Base-by-base conservation (phyloP, 2,113 vertebrate species). In the Melanostigma gelatinosum region DNA sequence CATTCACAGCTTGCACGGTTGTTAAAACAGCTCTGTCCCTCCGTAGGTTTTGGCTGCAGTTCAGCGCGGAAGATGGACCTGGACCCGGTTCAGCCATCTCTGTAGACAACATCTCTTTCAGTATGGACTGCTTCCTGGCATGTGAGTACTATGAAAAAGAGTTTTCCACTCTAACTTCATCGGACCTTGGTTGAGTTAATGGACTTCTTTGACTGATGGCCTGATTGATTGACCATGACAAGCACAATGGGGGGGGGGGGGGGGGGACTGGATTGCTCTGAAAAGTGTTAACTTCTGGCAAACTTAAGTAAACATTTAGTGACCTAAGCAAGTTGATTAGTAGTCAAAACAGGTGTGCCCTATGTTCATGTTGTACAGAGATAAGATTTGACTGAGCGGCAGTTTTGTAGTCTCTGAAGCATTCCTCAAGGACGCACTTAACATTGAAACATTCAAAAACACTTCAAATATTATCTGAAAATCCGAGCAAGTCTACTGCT, bases 31-130 rank as follows among this genome's bases (percentile, higher is more conserved):
- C 18, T 89, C 27, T 82, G 0, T 87, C 72, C 46, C 75, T 79
- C 78, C 65, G n/a, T 94, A 99, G 98, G 96, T 99, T 99, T 94
- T 97, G 97, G 96, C 95, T 99, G 86, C 96, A 97, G 93, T 97
- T 99, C 90, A 94, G 93, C 0, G 90, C 94, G 0, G 96, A 96
- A 55, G 97, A 96, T 93, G 96, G 94, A 70, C 95, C 91, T 91
- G 96, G 96, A 84, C 94, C 96, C 22, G 93, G 95, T 87, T 96
- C 96, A 79, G 80, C 95, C 18, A 92, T 97, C 90, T 97, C 96
- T 72, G 95, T 99, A 76, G 97, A 98, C 94, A 99, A 99, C 81
- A 87, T 99, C 83, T 98, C 98, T 69, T 94, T 99, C 91, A 99
- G 97, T 80, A 95, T 99, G 94, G 96, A 98, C 92, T 99, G 98